A percentile compares a stretch with the other conserved stretches of the same genome.
Conservation (phyloP, 1,140 invertebrate species). For the Caerostris darwini region DNA sequence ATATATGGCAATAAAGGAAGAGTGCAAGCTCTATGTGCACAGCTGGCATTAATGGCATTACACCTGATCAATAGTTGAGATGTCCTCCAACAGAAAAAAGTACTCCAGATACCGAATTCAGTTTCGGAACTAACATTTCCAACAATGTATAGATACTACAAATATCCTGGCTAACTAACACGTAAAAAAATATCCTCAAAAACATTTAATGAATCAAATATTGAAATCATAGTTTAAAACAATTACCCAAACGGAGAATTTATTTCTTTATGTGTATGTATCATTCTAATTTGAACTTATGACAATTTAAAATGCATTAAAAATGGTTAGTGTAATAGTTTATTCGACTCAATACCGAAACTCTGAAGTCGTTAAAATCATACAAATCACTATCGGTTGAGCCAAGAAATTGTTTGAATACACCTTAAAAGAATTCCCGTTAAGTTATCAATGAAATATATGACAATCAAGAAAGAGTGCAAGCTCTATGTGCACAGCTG, state of each 20-base stretch:
- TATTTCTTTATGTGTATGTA: too few species aligned
- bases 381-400: background rate
- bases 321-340: too few species aligned
- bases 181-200: too few species aligned
- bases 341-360: too few species aligned
- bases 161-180: too few species aligned
- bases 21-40: background rate
- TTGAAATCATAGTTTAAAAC: too few species aligned
- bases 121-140: too few species aligned
- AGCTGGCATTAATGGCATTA: slow-evolving; percentile 70
- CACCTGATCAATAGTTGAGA: slow-evolving; percentile 76
- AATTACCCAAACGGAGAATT: too few species aligned
- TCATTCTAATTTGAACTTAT: too few species aligned
- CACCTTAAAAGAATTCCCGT: slow-evolving; percentile 23
- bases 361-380: slow-evolving; percentile 26
- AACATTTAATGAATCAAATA: too few species aligned
- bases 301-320: too few species aligned
- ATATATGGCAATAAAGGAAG: slow-evolving; percentile 71
- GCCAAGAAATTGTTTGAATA: background rate
- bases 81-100: slow-evolving; percentile 74
- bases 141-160: too few species aligned
- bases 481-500: slow-evolving; percentile 34
- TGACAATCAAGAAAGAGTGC: slow-evolving; percentile 51
- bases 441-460: slow-evolving; percentile 66
- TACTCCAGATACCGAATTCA: slow-evolving; percentile 53